Evolutionary conservation across 2,797 vertebrate genomes (phyloP), one percentile per base, ranked within the genome.

Genomic region (Pangasius djambal): DNA sequence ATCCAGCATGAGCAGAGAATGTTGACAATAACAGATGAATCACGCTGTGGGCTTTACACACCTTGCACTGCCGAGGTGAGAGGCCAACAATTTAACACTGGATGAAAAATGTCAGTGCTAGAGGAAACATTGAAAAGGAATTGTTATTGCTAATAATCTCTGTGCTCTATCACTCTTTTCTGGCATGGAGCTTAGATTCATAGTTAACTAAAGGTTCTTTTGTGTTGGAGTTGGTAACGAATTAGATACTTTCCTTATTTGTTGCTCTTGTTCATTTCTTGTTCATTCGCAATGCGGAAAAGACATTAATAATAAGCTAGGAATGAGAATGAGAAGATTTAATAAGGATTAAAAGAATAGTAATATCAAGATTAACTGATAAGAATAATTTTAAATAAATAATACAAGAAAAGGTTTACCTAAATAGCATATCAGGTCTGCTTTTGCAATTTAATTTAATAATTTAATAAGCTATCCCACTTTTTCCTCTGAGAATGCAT

Each of bases 381-480:
- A 37, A 59, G 31, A 81, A 40, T 57, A 8, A 57, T 57, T 57
- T 78, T 7, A 31, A 78, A n/a, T 2, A 28, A 50, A 75, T 78
- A 50, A 50, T 52, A n/a, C 3, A 65, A 59, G 25, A 31, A 57
- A 48, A 37, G 40, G 6, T 44, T 79, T 28, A 55, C n/a, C 77
- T 79, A 34, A 79, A 40, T 59, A 40, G 63, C 50, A 31, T 63
- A 13, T 28, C 40, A 34, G 61, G 48, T 79, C 28, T 55, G 52
- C 20, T 31, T 44, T 13, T 25, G 28, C 40, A 85, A 3, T 37
- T 37, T 88, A 69, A 86, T 79, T 79, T 69, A 57, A 50, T 55
- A 78, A 55, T 72, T 48, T 85, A 85, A 85, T 81, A 72, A 28
- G 55, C 72, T 85, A 84, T 81, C 84, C 75, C 79, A 89, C 84